These are phyloP conservation scores for Caerostris darwini DNA, from an alignment of 1,140 invertebrate genomes.

Conservation along the genomic window DNA sequence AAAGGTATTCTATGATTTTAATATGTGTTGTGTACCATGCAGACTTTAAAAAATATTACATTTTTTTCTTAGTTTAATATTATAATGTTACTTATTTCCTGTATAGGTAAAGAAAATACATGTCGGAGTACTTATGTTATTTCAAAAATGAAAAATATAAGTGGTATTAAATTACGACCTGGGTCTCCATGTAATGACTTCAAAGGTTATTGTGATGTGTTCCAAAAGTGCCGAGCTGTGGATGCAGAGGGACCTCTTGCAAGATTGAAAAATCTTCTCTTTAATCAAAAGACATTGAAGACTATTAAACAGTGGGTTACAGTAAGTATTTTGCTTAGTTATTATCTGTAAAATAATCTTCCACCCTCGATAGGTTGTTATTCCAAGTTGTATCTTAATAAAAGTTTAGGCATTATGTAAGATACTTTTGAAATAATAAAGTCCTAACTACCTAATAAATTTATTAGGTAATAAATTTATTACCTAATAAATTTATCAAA, in stretches of 20 bases:
- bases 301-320: slow-evolving; percentile 94
- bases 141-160: slow-evolving; percentile 88
- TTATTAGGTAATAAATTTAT: too few species aligned
- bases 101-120: slow-evolving; percentile 85
- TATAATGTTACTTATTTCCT: not conserved
- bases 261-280: slow-evolving; percentile 96
- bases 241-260: slow-evolving; percentile 99
- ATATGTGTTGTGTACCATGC: too few species aligned
- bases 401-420: not conserved
- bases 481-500: too few species aligned
- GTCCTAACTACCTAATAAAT: too few species aligned
- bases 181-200: slow-evolving; percentile 96
- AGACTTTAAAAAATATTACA: too few species aligned
- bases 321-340: slow-evolving; percentile 81
- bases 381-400: not conserved
- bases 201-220: slow-evolving; percentile 99
- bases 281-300: slow-evolving; percentile 94
- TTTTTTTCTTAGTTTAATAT: not conserved
- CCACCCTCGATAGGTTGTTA: too few species aligned
- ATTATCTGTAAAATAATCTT: too few species aligned
- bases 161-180: slow-evolving; percentile 90
- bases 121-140: slow-evolving; percentile 93
- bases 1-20: too few species aligned
- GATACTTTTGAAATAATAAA: too few species aligned
- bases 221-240: slow-evolving; percentile 97